A percentile compares a stretch with the other conserved stretches of the same genome.
Evolutionary conservation across 2,113 vertebrate species (phyloP).

Genomic region (Euleptes europaea): DNA sequence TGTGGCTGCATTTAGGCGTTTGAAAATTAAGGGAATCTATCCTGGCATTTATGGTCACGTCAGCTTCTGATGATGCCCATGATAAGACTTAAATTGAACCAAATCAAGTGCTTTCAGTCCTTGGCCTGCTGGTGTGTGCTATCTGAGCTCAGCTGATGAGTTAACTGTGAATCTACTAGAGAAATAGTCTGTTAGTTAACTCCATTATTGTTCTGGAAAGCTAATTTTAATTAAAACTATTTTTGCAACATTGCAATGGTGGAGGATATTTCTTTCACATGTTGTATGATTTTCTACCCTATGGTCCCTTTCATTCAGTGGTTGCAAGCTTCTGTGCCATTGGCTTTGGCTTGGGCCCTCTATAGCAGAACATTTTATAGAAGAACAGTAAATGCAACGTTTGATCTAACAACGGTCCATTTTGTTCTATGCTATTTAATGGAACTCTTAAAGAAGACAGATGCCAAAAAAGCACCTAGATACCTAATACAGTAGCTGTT

Average conservation of each 20-base stretch:
- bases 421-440: neutral
- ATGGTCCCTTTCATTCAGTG: neutral
- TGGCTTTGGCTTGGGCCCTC: neutral
- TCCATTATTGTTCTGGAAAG: too few relatives aligned
- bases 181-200: too few relatives aligned
- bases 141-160: neutral
- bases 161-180: too few relatives aligned
- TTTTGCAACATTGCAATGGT: too few relatives aligned
- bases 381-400: neutral
- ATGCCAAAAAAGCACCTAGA: neutral
- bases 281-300: neutral
- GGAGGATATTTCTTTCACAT: too few relatives aligned
- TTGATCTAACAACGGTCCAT: neutral
- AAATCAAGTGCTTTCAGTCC: neutral
- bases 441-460: neutral
- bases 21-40: constrained; percentile 2
- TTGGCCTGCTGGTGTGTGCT: neutral
- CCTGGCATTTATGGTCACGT: neutral
- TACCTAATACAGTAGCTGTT: neutral
- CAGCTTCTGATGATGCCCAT: neutral
- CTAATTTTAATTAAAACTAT: too few relatives aligned
- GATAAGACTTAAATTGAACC: neutral
- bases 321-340: neutral
- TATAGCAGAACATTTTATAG: neutral
- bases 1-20: constrained; percentile 7